Base-by-base conservation (phyloP, 2,888 invertebrate species). In the Hecatera dysodea region DNA sequence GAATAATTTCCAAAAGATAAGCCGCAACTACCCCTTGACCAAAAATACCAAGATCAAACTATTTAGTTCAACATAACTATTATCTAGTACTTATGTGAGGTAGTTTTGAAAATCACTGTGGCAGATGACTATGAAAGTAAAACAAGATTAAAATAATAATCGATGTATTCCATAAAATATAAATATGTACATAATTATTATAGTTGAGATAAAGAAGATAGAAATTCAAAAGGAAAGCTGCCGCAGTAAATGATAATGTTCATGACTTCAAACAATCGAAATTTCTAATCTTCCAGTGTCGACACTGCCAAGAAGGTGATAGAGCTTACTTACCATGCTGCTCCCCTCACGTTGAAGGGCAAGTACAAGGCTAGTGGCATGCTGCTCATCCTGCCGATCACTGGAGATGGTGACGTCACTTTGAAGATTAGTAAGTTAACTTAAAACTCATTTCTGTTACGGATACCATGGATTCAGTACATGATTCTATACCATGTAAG, bases 371-470 rank as follows among this genome's bases (percentile, higher is more conserved):
- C 94, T 11, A 82, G 89, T 1, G 95, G 94, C 6, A 84, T 86
- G 61, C 79, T 94, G 2, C 89, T 94, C 6, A 90, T 93, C n/a
- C 75, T 94, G 2, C 94, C 94, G 3, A 93, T 94, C 61, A 91
- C 72, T 55, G 95, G 95, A 24, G 92, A 94, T 42, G 95, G 95
- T 15, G 90, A 91, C 8, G 33, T 82, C 2, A 73, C 77, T 5
- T 82, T 93, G 11, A 89, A 89, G 78, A 83, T 91, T 33, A 33
- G 33, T 33, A 33, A 33, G 33, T 33, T n/a, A n/a, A n/a, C n/a
- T n/a, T n/a, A n/a, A n/a, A n/a, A n/a, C n/a, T n/a, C n/a, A n/a
- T n/a, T n/a, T n/a, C n/a, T n/a, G n/a, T n/a, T n/a, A n/a, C n/a
- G n/a, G n/a, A n/a, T n/a, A n/a, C n/a, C n/a, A n/a, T n/a, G n/a